Evolutionary conservation across 1,140 invertebrate species (phyloP), one percentile per base, ranked within the genome.

Genomic region (Drosophila fuyamai): DNA sequence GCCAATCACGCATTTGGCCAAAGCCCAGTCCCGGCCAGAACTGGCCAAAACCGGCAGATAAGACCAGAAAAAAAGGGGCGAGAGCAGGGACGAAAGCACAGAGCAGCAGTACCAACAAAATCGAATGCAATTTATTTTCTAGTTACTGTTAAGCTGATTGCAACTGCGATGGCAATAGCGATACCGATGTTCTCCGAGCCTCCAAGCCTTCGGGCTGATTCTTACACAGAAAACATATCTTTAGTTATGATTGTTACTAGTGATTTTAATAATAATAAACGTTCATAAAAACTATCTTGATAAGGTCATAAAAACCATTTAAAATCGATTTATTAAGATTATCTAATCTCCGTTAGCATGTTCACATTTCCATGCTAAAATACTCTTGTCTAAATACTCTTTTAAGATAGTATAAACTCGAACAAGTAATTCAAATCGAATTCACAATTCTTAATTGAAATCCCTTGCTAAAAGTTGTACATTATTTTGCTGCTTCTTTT

Each of bases 61-160:
- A 57, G 54, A 56, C 75, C 29, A 36, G 51, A 58, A 72, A 59
- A 53, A 56, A 60, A 29, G 29, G 1, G 8, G 44, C 36, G 51
- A 27, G 29, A 43, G 29, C 35, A 27, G 29, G 27, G 48, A 43
- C 27, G 38, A 62, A 55, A 47, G 56, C 43, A 71, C 27, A 36
- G 38, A n/a, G 59, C 56, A 35, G 47, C 50, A 62, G 58, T 29
- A 74, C 41, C 70, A 62, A 86, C 76, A 70, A 88, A 86, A 86
- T 86, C 83, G 83, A 86, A 86, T 86, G 83, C 83, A 86, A 86
- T 86, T 86, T 86, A 86, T 86, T 86, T 86, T 86, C 83, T 86
- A 86, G 83, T 86, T 86, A 86, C 83, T 77, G 83, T 86, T 86
- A 86, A 86, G 83, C 83, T 86, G 83, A 86, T 86, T 86, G 83